Evolutionary conservation across 2,797 vertebrate genomes (phyloP).

Genomic region (Staurois parvus): DNA sequence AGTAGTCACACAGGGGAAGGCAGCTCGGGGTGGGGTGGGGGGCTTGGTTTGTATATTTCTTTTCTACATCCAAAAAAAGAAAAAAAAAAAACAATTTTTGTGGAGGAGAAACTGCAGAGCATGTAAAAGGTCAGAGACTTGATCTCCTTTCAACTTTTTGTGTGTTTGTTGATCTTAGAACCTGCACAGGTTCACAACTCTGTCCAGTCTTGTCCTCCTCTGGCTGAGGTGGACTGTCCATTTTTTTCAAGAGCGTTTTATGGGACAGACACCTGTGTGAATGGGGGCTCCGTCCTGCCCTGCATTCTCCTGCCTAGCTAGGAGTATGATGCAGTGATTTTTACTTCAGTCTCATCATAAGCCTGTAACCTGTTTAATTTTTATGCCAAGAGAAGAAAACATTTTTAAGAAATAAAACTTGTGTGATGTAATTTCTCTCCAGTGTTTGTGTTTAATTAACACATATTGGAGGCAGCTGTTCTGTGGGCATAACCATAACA

Average conservation of each 20-base stretch:
- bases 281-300: constrained; percentile 41
- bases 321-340: constrained; percentile 46
- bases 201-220: background rate
- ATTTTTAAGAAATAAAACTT: constrained; percentile 45
- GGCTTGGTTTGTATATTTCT: constrained; percentile 23
- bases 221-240: background rate
- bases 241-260: constrained; percentile 8
- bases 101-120: constrained; percentile 44
- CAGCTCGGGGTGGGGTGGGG: constrained; percentile 50
- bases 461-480: background rate
- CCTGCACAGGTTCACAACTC: constrained; percentile 27
- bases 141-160: constrained; percentile 32
- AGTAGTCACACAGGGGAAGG: constrained; percentile 64
- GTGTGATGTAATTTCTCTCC: constrained; percentile 27
- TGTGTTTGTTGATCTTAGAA: constrained; percentile 30
- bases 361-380: constrained; percentile 53
- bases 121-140: constrained; percentile 49
- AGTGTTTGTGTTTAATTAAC: background rate
- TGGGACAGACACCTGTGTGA: constrained; percentile 7
- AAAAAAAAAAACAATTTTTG: constrained; percentile 33
- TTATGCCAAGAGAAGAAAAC: constrained; percentile 51
- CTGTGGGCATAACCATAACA: background rate
- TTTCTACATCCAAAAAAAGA: constrained; percentile 19
- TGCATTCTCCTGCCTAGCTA: constrained; percentile 39
- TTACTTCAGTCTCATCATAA: constrained; percentile 42